These are phyloP conservation scores for Sialia sialis DNA, from an alignment of 2,113 vertebrate genomes.

Conservation along the genomic window DNA sequence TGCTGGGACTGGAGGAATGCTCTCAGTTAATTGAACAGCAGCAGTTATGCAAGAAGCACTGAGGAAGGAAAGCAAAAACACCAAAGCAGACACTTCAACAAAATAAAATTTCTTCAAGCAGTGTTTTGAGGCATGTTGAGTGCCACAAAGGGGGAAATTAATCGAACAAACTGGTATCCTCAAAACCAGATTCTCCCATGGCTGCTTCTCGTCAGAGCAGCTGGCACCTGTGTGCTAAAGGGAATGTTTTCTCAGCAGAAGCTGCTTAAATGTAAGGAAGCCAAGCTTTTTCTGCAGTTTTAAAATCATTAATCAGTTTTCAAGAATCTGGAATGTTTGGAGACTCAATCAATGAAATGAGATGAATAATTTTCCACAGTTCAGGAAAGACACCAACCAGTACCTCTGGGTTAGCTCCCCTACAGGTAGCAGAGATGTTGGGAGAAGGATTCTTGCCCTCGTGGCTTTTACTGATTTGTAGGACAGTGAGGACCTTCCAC, in stretches of 20 bases:
- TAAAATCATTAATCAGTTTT: not conserved
- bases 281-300: not conserved
- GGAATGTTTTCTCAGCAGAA: not conserved
- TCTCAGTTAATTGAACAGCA: not conserved
- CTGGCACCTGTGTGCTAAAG: not conserved
- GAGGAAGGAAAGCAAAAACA: not conserved
- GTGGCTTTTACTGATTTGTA: not conserved
- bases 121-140: not conserved
- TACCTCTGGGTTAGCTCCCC: not conserved
- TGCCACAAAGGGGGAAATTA: not conserved
- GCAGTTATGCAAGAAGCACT: rapidly evolving
- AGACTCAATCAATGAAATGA: not conserved
- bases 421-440: not conserved
- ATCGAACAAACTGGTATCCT: not conserved
- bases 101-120: not conserved
- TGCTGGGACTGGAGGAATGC: not conserved
- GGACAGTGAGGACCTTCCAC: not conserved
- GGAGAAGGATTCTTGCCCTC: not conserved
- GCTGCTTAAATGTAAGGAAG: not conserved
- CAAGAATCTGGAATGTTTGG: not conserved
- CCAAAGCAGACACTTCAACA: not conserved
- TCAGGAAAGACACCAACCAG: not conserved
- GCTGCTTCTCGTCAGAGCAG: not conserved
- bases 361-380: not conserved
- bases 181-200: not conserved